Base-by-base conservation (phyloP, 2,113 vertebrate genomes). In the Rynchops niger region DNA sequence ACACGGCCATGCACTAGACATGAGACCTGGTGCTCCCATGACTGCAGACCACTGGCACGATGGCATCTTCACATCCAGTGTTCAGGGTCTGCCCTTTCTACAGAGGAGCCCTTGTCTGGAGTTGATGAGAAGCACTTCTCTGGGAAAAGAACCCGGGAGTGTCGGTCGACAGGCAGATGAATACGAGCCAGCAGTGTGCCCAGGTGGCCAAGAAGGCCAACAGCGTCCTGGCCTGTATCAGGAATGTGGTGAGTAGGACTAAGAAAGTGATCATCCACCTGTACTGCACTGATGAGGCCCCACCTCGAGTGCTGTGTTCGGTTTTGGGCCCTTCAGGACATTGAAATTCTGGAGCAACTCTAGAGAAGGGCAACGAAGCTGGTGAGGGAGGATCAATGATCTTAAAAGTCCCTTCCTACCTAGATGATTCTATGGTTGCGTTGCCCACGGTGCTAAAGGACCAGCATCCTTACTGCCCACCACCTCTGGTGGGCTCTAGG, bases 1-100 rank as follows among this genome's bases (percentile, higher is more conserved):
- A 16, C 5, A 3, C 16, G 45, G 29, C 23, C 1, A 0, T 40
- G 71, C 25, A 58, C 29, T 26, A 30, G 52, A 10, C 12, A 1
- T 2, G 40, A 45, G 47, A 61, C 7, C 29, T 27, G 49, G 11
- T 17, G 32, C 9, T 74, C 34, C 69, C 49, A 0, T 3, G n/a
- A 1, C 21, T 29, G 53, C 65, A 56, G 42, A 63, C 25, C 12
- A 14, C 20, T 32, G 43, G 9, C 53, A 49, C 0, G 4, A 22
- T 19, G 26, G 15, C 29, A 22, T 27, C 40, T 49, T 36, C 71
- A 67, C 42, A 42, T 1, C 12, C n/a, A 21, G 0, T 4, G 6
- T 26, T 5, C 19, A 53, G 58, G 62, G 9, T n/a, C 42, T 53
- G 36, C 20, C 43, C 61, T 11, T 34, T 21, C 40, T 42, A 8